phyloP scores from a whole-genome alignment of 2,888 invertebrate genomes.

The Scrobipalpa costella region DNA sequence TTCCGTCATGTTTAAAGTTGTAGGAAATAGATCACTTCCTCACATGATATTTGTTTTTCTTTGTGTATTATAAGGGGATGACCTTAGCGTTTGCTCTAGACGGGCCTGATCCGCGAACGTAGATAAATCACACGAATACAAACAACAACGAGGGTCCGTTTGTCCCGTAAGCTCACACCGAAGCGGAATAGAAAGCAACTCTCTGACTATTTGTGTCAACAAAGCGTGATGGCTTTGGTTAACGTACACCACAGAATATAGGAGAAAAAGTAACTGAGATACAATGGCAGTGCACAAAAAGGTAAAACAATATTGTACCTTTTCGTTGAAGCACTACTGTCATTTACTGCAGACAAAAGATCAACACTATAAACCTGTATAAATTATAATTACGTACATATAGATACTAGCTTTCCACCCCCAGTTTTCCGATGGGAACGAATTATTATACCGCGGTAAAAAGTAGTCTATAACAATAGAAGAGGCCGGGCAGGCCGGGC shows the following conservation, averaged over 20 bases:
- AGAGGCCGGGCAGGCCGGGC: too few relatives aligned
- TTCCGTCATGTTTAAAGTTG: too few relatives aligned
- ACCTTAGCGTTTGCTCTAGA: conserved; percentile 47
- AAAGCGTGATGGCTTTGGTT: conserved; percentile 33
- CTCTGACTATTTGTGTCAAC: conserved; percentile 43
- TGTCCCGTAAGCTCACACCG: conserved; percentile 43
- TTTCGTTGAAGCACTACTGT: neutral
- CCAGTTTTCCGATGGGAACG: too few relatives aligned
- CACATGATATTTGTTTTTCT: too few relatives aligned
- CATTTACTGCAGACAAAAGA: too few relatives aligned
- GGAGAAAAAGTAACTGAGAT: neutral
- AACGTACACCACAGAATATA: neutral
- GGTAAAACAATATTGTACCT: neutral
- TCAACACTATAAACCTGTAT: too few relatives aligned
- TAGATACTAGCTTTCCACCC: too few relatives aligned
- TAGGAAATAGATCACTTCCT: too few relatives aligned
- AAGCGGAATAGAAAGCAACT: conserved; percentile 33
- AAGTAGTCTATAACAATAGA: too few relatives aligned
- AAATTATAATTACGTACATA: too few relatives aligned
- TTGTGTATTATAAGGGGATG: too few relatives aligned
- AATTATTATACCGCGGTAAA: too few relatives aligned
- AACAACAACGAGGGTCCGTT: conserved; percentile 56
- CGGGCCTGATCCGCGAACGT: conserved; percentile 60
- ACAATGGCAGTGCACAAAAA: neutral
- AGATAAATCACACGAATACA: conserved; percentile 74